Conservation (phyloP, 2,113 vertebrate species). For the Onychorhynchus coronatus region DNA sequence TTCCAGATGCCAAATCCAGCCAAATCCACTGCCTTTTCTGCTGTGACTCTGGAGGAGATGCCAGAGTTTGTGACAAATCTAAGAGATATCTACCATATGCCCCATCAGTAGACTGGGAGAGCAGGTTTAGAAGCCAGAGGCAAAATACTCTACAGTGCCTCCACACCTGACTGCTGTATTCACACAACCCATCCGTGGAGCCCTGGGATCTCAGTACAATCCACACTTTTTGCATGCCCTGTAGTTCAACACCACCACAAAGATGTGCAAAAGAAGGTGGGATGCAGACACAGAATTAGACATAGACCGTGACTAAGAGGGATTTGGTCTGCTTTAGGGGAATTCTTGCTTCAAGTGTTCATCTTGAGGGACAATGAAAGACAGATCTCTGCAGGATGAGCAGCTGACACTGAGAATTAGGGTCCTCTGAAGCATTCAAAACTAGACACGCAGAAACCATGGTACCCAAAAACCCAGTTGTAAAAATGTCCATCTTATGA, state of each 20-base stretch:
- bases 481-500: background rate
- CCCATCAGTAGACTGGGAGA: background rate
- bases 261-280: background rate
- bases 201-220: background rate
- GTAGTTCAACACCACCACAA: rapidly evolving
- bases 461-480: background rate
- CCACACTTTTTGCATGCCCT: rapidly evolving
- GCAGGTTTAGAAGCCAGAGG: background rate
- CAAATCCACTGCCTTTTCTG: background rate
- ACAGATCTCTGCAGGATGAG: background rate
- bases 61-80: background rate
- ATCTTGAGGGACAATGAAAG: background rate
- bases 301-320: background rate
- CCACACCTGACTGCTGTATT: background rate
- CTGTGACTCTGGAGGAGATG: background rate
- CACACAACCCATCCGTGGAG: background rate
- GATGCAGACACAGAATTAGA: background rate
- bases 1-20: background rate
- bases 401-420: background rate
- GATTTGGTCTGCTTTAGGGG: background rate
- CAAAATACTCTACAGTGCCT: background rate
- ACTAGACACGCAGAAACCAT: background rate
- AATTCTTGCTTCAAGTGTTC: background rate
- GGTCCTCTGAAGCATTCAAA: background rate
- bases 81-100: background rate